Evolutionary conservation across 2,888 invertebrate species (phyloP).

Genomic region (Carterocephalus palaemon): DNA sequence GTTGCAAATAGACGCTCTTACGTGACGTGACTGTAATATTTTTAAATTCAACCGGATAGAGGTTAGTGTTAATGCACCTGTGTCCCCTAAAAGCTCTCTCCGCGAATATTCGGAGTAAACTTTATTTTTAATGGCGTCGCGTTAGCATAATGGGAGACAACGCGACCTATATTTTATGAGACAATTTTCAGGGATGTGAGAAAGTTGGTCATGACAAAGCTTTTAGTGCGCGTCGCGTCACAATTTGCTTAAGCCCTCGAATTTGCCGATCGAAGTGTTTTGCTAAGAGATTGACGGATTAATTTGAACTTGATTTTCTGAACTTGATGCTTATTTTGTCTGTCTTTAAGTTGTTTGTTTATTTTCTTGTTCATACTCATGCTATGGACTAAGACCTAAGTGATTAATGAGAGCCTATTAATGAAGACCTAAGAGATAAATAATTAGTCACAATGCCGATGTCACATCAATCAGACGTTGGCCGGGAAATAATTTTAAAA

Average conservation of each 20-base stretch:
- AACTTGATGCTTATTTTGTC: constrained; percentile 24
- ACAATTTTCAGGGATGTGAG: constrained; percentile 66
- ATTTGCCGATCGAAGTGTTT: constrained; percentile 36
- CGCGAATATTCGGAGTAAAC: constrained; percentile 59
- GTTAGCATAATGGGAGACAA: constrained; percentile 71
- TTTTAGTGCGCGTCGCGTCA: constrained; percentile 53
- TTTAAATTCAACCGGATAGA: constrained; percentile 63
- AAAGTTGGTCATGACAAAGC: constrained; percentile 66
- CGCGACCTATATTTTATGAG: constrained; percentile 68
- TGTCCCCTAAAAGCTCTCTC: constrained; percentile 65
- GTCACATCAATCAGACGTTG: too few relatives aligned
- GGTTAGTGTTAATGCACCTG: constrained; percentile 70
- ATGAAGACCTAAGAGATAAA: too few relatives aligned
- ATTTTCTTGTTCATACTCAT: too few relatives aligned
- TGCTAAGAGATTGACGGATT: constrained; percentile 33
- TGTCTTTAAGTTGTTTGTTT: constrained; percentile 5
- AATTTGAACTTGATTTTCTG: constrained; percentile 28
- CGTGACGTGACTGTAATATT: constrained; percentile 49
- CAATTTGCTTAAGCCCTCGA: constrained; percentile 43
- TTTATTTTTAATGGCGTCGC: constrained; percentile 72
- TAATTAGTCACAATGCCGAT: too few relatives aligned
- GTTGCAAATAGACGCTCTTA: constrained; percentile 29
- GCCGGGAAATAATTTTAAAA: too few relatives aligned
- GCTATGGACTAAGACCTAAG: too few relatives aligned
- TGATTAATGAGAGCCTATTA: too few relatives aligned